Evolutionary conservation across 1,140 invertebrate species (phyloP).

Genomic region (Papilio machaon): DNA sequence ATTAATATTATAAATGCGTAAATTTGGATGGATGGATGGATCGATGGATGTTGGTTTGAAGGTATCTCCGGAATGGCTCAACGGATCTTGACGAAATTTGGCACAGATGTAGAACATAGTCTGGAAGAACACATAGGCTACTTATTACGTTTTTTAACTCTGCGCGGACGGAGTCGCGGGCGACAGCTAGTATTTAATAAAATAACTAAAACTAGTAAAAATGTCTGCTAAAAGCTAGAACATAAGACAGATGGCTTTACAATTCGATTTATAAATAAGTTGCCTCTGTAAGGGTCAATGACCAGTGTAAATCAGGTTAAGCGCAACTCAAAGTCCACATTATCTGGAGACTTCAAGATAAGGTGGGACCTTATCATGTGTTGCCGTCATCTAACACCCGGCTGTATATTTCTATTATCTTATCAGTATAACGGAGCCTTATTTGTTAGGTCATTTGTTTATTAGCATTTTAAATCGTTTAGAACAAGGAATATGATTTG

Average conservation of each 20-base stretch:
- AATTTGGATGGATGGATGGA: too few relatives aligned
- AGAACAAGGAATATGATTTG: too few relatives aligned
- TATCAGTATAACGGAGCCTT: conserved; percentile 14
- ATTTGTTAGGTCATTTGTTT: neutral
- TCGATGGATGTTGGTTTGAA: too few relatives aligned
- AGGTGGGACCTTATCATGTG: neutral
- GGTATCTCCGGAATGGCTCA: too few relatives aligned
- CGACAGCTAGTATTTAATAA: too few relatives aligned
- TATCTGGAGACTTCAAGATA: conserved; percentile 17
- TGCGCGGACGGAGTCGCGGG: too few relatives aligned
- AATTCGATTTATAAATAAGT: neutral
- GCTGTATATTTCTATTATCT: conserved; percentile 16
- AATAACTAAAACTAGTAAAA: neutral
- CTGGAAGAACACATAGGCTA: too few relatives aligned
- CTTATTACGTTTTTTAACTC: too few relatives aligned
- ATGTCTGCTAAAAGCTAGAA: neutral
- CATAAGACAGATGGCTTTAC: neutral
- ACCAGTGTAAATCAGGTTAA: conserved; percentile 9
- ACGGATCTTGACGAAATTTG: too few relatives aligned
- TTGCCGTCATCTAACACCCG: conserved; percentile 9
- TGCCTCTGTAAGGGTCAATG: conserved; percentile 1
- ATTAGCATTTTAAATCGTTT: neutral
- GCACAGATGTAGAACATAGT: too few relatives aligned
- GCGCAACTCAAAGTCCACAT: neutral
- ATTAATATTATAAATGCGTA: too few relatives aligned